phyloP scores from a whole-genome alignment of 2,113 vertebrate species.

The Alaudala cheleensis region DNA sequence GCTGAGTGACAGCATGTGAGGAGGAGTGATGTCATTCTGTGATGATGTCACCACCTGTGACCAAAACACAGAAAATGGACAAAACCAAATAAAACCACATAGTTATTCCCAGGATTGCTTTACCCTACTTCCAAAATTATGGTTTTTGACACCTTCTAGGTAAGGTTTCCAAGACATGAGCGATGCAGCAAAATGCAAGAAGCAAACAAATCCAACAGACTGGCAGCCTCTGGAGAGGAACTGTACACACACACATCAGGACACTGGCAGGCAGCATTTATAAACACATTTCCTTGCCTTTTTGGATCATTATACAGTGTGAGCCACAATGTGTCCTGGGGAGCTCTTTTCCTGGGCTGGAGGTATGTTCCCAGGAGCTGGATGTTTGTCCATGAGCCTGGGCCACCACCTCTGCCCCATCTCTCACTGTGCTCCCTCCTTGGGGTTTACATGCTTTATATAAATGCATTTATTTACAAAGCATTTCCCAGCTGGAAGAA shows the following conservation, averaged over 20 bases:
- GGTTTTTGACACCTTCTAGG: not conserved
- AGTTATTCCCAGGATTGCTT: not conserved
- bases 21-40: not conserved
- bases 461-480: constrained; percentile 12
- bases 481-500: constrained; percentile 2
- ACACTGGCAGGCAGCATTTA: not conserved
- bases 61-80: not conserved
- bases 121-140: not conserved
- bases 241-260: not conserved
- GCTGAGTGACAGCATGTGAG: not conserved
- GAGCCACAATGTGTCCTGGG: not conserved
- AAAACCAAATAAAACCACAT: accelerated
- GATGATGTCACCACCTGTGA: not conserved
- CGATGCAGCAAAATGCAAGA: not conserved
- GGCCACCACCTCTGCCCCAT: not conserved
- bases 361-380: not conserved
- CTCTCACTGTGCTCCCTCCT: not conserved
- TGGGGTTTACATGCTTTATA: not conserved
- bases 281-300: not conserved
- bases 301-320: not conserved
- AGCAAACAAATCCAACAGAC: not conserved
- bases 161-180: not conserved
- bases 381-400: not conserved
- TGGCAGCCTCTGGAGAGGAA: not conserved
- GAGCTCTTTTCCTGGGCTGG: not conserved